Conservation (phyloP, 2,888 invertebrate species). For the Amaurobius ferox region DNA sequence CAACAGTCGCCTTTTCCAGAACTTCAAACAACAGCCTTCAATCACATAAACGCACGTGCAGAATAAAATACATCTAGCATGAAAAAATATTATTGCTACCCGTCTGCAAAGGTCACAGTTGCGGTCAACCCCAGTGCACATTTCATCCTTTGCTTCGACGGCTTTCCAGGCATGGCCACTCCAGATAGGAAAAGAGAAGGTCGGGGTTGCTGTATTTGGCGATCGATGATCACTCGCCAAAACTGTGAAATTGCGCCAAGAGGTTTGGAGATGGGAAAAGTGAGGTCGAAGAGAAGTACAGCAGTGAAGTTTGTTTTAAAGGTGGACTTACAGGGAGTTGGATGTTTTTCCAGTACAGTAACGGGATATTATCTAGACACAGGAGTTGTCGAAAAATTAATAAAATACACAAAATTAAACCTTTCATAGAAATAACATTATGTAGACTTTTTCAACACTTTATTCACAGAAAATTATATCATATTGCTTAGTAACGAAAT, state of each 20-base stretch:
- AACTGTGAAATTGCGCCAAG: not conserved
- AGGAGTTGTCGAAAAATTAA: too few species aligned
- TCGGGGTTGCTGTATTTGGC: slow-evolving; percentile 30
- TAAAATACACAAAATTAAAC: too few species aligned
- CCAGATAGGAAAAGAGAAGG: slow-evolving; percentile 24
- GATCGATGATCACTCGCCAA: not conserved
- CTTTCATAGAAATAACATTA: too few species aligned
- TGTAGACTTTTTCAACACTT: too few species aligned
- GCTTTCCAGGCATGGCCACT: slow-evolving; percentile 9
- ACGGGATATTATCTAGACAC: too few species aligned
- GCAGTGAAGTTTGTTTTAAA: too few species aligned
- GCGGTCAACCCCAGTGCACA: slow-evolving; percentile 45
- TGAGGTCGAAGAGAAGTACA: too few species aligned
- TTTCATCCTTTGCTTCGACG: slow-evolving; percentile 3
- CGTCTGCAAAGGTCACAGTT: slow-evolving; percentile 32
- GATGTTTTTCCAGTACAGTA: too few species aligned
- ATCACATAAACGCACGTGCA: slow-evolving; percentile 14
- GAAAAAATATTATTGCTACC: slow-evolving; percentile 16
- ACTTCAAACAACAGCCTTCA: slow-evolving; percentile 7
- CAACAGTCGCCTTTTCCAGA: not conserved
- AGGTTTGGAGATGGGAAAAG: not conserved
- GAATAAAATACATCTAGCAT: slow-evolving; percentile 1
- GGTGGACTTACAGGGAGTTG: too few species aligned
- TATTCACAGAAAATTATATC: too few species aligned
- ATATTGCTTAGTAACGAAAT: too few species aligned